Evolutionary conservation across 1,140 invertebrate genomes (phyloP).

Genomic region (Nautilus pompilius): DNA sequence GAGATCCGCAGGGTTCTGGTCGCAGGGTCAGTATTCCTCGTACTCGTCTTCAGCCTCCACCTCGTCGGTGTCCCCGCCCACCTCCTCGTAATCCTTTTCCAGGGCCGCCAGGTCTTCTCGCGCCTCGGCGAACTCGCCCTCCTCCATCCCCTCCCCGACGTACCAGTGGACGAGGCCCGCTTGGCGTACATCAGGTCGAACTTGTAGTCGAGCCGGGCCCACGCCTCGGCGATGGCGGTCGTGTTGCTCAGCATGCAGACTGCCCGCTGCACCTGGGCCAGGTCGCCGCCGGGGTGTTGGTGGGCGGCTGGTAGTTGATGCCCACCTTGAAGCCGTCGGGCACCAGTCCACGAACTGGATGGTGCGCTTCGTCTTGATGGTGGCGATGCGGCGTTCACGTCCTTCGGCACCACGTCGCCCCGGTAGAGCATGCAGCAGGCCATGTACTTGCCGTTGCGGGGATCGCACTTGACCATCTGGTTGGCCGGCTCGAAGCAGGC

Average conservation of each 20-base stretch:
- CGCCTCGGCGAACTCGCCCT: constrained; percentile 64
- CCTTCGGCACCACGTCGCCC: constrained; percentile 63
- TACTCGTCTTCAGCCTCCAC: constrained; percentile 64
- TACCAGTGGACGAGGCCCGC: constrained; percentile 52
- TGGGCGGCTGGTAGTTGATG: constrained; percentile 53
- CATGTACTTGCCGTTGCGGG: constrained; percentile 68
- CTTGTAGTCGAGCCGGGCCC: constrained; percentile 67
- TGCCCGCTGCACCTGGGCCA: constrained; percentile 52
- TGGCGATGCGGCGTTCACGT: constrained; percentile 80
- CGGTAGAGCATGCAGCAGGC: constrained; percentile 18
- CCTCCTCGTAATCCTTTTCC: constrained; percentile 46
- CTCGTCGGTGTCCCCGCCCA: constrained; percentile 6
- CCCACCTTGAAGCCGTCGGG: constrained; percentile 11
- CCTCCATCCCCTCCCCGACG: constrained; percentile 57
- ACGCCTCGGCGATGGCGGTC: constrained; percentile 63
- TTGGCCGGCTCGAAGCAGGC: constrained; percentile 83
- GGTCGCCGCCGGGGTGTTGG: constrained; percentile 63
- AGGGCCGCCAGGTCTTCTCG: constrained; percentile 68
- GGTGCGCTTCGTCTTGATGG: constrained; percentile 67
- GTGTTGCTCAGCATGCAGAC: constrained; percentile 72
- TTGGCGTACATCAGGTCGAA: constrained; percentile 82
- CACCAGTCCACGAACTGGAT: background rate
- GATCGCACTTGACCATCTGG: constrained; percentile 92
- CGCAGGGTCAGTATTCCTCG: no score
- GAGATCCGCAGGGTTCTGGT: background rate